Percentiles rank a stretch among this genome's conserved stretches.
Conservation (phyloP, 2,888 invertebrate species). For the Lissonota sp. region DNA sequence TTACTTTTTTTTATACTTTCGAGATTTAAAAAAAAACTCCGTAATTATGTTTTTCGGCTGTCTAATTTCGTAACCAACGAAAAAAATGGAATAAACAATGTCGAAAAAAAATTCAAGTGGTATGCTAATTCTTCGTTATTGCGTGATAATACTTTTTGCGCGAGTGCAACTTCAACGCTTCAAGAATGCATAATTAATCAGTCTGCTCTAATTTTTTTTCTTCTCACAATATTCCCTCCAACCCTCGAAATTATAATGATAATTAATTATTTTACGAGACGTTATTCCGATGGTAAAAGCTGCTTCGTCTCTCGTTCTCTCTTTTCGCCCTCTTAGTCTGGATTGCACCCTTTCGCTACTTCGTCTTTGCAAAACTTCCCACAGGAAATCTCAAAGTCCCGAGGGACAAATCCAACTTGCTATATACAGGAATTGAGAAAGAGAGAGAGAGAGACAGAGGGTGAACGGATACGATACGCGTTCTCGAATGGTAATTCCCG, state of each 20-base stretch:
- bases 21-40: too few species aligned
- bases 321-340: conserved; percentile 7
- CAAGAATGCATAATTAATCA: conserved; percentile 50
- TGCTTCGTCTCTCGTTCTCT: conserved; percentile 9
- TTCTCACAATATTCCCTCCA: conserved; percentile 22
- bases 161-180: conserved; percentile 3
- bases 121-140: conserved; percentile 32
- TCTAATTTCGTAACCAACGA: background rate
- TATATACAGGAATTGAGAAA: conserved; percentile 13
- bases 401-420: conserved; percentile 51
- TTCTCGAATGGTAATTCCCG: conserved; percentile 66
- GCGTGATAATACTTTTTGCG: conserved; percentile 13
- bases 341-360: background rate
- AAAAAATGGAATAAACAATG: background rate
- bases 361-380: conserved; percentile 18
- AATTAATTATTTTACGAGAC: conserved; percentile 50
- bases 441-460: conserved; percentile 1
- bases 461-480: conserved; percentile 44
- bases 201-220: conserved; percentile 26
- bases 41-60: background rate
- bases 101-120: conserved; percentile 16
- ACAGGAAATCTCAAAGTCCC: conserved; percentile 57
- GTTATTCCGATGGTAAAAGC: conserved; percentile 16
- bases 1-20: too few species aligned
- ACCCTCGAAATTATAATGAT: conserved; percentile 40